Conservation (phyloP, 2,113 vertebrate genomes). For the Numida meleagris region DNA sequence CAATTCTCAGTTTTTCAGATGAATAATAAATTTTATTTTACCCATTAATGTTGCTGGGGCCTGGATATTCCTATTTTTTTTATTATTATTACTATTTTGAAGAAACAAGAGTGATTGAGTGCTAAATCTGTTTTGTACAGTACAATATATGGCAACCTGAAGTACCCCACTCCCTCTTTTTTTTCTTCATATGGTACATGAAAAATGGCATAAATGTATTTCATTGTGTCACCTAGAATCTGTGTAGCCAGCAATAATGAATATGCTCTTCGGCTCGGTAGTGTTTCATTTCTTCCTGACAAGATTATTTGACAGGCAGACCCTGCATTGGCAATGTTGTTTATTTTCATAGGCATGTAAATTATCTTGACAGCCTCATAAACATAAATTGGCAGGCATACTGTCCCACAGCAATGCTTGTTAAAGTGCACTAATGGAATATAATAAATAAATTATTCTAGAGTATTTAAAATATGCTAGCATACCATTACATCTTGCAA, state of each 20-base stretch:
- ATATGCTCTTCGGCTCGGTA: constrained; percentile 75
- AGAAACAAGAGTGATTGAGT: constrained; percentile 51
- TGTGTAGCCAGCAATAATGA: constrained; percentile 77
- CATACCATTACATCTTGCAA: background rate
- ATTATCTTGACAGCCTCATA: constrained; percentile 84
- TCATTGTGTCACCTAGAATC: constrained; percentile 79
- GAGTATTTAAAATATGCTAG: constrained; percentile 51
- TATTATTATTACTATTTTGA: constrained; percentile 48
- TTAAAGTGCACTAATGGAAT: constrained; percentile 83
- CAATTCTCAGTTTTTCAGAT: constrained; percentile 62
- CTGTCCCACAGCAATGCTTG: constrained; percentile 80
- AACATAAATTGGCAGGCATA: constrained; percentile 84
- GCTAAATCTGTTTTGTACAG: constrained; percentile 70
- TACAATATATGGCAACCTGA: constrained; percentile 56
- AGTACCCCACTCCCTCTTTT: constrained; percentile 67
- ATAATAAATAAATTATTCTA: constrained; percentile 83
- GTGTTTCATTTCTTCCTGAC: constrained; percentile 81
- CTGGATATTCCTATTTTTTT: constrained; percentile 2
- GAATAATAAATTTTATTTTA: constrained; percentile 74
- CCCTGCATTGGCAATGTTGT: constrained; percentile 78
- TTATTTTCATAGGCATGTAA: constrained; percentile 84
- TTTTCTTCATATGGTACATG: constrained; percentile 78
- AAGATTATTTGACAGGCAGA: constrained; percentile 82
- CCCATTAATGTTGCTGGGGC: constrained; percentile 31
- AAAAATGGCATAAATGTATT: constrained; percentile 80